Conservation (phyloP, 2,797 vertebrate genomes). For the Danio jaintianensis region DNA sequence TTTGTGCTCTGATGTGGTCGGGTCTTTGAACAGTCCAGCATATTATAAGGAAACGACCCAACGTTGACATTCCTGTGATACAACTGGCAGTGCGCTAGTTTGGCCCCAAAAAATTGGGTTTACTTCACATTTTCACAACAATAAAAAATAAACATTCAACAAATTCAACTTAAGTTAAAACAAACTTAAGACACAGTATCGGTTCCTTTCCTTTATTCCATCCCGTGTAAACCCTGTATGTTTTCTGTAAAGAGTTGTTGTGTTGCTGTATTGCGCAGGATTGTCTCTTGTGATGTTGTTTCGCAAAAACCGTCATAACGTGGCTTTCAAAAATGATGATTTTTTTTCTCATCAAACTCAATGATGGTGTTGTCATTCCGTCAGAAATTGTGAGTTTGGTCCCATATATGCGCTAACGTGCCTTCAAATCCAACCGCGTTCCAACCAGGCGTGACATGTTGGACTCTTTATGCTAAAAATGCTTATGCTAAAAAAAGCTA, state of each 20-base stretch:
- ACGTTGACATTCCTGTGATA: constrained; percentile 39
- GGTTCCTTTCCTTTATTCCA: constrained; percentile 41
- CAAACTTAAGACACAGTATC: constrained; percentile 57
- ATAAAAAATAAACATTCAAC: constrained; percentile 61
- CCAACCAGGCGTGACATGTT: constrained; percentile 1
- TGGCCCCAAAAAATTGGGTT: constrained; percentile 62
- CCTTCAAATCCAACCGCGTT: background rate
- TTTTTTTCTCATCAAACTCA: constrained; percentile 30
- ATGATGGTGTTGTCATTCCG: constrained; percentile 33
- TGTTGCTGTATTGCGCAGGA: constrained; percentile 61
- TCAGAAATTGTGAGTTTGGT: constrained; percentile 43
- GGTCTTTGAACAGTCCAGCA: constrained; percentile 49
- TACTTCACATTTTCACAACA: constrained; percentile 59
- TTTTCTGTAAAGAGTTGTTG: constrained; percentile 28
- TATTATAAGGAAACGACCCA: constrained; percentile 42
- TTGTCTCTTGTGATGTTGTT: constrained; percentile 67
- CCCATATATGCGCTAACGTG: constrained; percentile 28
- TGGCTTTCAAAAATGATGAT: constrained; percentile 19
- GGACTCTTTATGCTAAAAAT: background rate
- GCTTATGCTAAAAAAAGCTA: background rate
- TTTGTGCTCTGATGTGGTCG: constrained; percentile 46
- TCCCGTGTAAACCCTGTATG: constrained; percentile 50
- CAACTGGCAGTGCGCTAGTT: constrained; percentile 59
- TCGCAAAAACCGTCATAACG: background rate
- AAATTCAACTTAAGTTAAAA: too few relatives aligned